Conservation (phyloP, 1,140 invertebrate genomes). For the Bombyx mandarina region DNA sequence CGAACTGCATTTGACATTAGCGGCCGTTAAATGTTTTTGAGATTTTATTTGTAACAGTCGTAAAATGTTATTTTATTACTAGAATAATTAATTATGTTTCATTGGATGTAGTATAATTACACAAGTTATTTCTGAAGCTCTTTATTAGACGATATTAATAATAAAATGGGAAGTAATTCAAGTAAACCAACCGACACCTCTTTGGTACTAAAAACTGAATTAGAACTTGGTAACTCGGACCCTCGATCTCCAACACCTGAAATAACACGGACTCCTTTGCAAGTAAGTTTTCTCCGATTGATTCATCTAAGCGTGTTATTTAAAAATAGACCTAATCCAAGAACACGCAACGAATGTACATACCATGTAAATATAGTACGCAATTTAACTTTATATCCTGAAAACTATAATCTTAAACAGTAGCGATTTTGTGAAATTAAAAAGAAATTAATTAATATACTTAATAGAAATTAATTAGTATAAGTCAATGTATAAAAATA, state of each 20-base stretch:
- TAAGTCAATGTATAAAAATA: conserved; percentile 2
- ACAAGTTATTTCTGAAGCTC: background rate
- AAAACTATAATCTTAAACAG: no score
- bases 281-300: conserved; percentile 28
- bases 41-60: conserved; percentile 19
- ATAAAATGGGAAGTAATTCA: conserved; percentile 51
- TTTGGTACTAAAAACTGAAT: conserved; percentile 35
- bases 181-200: conserved; percentile 45
- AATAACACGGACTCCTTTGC: conserved; percentile 55
- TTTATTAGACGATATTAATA: conserved; percentile 2
- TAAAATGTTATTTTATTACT: no score
- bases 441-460: no score
- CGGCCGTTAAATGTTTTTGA: conserved; percentile 54
- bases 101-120: no score
- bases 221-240: conserved; percentile 45
- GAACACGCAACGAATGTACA: no score
- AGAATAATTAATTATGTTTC: no score
- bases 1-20: conserved; percentile 44
- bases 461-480: background rate
- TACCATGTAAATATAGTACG: no score
- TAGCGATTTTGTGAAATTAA: background rate
- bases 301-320: no score
- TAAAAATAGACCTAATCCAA: no score
- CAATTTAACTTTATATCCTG: no score
- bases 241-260: conserved; percentile 63